Evolutionary conservation across 1,140 invertebrate species (phyloP).

Genomic region (Brevipalpus yothersi): DNA sequence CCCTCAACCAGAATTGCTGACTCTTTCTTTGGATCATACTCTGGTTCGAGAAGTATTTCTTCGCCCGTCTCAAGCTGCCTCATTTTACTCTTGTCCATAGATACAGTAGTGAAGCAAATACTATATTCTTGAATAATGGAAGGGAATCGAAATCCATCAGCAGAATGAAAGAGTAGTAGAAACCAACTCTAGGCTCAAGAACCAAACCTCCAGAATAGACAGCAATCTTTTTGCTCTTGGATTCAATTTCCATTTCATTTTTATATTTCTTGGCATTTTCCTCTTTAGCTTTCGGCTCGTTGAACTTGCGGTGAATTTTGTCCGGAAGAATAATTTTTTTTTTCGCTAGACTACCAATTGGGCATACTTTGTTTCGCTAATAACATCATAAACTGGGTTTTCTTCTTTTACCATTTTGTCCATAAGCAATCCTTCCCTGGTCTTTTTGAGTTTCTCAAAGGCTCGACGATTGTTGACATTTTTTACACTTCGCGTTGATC

Average conservation of each 20-base stretch:
- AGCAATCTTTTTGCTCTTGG: conserved; percentile 36
- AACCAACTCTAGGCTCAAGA: conserved; percentile 80
- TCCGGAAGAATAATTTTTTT: conserved; percentile 83
- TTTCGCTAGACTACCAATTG: conserved; percentile 48
- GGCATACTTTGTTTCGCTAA: conserved; percentile 69
- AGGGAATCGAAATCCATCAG: conserved; percentile 93
- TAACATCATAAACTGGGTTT: conserved; percentile 70
- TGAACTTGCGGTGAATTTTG: conserved; percentile 28
- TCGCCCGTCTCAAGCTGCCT: conserved; percentile 11
- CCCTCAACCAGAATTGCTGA: conserved; percentile 67
- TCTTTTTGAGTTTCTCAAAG: no score
- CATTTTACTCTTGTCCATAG: conserved; percentile 8
- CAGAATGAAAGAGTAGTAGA: conserved; percentile 82
- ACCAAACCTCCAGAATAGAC: conserved; percentile 83
- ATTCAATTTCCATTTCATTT: conserved; percentile 10
- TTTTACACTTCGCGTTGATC: no score
- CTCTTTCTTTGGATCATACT: conserved; percentile 35
- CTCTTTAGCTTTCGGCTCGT: conserved; percentile 6
- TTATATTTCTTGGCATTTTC: conserved; percentile 8
- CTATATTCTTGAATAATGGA: conserved; percentile 99
- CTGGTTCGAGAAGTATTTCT: conserved; percentile 22
- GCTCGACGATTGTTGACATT: no score
- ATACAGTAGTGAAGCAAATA: conserved; percentile 90
- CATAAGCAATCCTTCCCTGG: no score
- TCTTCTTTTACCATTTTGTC: conserved; percentile 22